Evolutionary conservation across 2,888 invertebrate species (phyloP), one percentile per base, ranked within the genome.

Genomic region (Ceratothoa steindachneri): DNA sequence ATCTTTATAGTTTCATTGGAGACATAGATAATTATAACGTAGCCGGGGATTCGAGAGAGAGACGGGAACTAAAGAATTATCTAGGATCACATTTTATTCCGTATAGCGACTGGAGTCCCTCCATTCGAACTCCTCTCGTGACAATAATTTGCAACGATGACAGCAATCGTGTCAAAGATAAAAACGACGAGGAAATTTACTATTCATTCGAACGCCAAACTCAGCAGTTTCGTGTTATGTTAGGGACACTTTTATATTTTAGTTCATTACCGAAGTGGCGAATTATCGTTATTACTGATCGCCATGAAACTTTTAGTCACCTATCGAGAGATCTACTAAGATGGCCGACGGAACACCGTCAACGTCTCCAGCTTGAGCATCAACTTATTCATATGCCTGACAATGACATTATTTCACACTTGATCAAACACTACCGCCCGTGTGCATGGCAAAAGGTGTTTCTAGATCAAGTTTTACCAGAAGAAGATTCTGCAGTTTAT

Each of bases 401-500:
- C 24, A 41, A 64, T 30, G 27, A 24, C 22, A 22, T 60, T 27
- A 64, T 24, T 5, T n/a, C n/a, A n/a, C 22, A 15, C 29, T 30
- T 30, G n/a, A 22, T 71, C 15, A n/a, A 12, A 12, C 31, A 76
- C 9, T 79, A 76, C 74, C 64, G 79, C 12, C 74, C 76, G 4
- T 79, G 79, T 30, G 74, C 68, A n/a, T 79, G 79, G 79, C 71
- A 74, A 3, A 79, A 79, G 51, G 73, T 71, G 55, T 79, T 76
- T 52, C 30, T 79, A 19, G 67, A 72, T 1, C 81, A 81, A n/a
- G 68, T 85, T 15, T 80, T 85, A 53, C 77, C 77, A 27, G 82
- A 84, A 64, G 82, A 85, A 28, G 86, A 86, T 80, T 81, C 85
- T 2, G 70, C 86, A 28, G 76, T 87, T n/a, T 87, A 86, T 80